A percentile compares a stretch with the other conserved stretches of the same genome.
phyloP scores from a whole-genome alignment of 1,140 invertebrate genomes.

The Daktulosphaira vitifoliae region DNA sequence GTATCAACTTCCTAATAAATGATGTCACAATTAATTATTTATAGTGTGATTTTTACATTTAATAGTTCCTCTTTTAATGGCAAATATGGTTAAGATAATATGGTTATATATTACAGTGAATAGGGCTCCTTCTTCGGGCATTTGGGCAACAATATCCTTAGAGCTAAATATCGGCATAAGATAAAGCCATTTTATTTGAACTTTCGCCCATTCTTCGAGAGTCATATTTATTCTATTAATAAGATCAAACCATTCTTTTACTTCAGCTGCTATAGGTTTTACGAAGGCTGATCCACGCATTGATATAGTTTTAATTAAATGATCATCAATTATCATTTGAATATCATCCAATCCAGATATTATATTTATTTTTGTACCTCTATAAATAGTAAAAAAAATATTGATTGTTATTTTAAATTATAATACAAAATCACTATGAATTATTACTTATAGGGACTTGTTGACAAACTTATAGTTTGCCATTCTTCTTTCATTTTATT shows the following conservation, averaged over 20 bases:
- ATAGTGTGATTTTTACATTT: too few species aligned
- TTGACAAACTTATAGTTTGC: constrained; percentile 64
- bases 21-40: background rate
- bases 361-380: constrained; percentile 68
- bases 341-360: constrained; percentile 75
- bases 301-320: constrained; percentile 76
- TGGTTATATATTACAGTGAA: constrained; percentile 47
- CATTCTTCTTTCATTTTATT: constrained; percentile 79
- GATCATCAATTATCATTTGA: constrained; percentile 76
- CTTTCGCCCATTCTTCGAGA: constrained; percentile 81
- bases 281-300: constrained; percentile 88
- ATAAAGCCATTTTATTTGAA: constrained; percentile 84
- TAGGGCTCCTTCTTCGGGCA: constrained; percentile 78
- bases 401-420: background rate
- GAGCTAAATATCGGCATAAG: constrained; percentile 87
- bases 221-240: constrained; percentile 67
- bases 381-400: constrained; percentile 39
- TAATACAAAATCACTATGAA: background rate
- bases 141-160: constrained; percentile 84
- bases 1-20: constrained; percentile 54
- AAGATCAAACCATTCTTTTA: constrained; percentile 72
- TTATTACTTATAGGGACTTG: constrained; percentile 55
- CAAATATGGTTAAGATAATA: background rate
- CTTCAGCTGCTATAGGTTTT: constrained; percentile 74
- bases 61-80: too few species aligned